These are phyloP conservation scores for Thunnus thynnus DNA, from an alignment of 2,113 vertebrate species.

Conservation along the genomic window DNA sequence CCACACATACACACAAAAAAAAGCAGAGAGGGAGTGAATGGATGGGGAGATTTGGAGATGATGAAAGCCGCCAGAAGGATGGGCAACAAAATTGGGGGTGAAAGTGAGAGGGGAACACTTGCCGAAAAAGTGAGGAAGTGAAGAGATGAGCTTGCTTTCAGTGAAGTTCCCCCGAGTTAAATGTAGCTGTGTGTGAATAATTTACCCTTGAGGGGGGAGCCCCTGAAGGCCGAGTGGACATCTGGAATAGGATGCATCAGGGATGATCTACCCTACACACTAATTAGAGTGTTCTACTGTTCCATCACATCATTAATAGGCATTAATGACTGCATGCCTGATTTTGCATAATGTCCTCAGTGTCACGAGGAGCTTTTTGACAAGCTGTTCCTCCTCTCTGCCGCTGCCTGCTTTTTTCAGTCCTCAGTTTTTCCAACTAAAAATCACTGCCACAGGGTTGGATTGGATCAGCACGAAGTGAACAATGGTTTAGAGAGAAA, in stretches of 20 bases:
- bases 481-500: background rate
- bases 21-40: background rate
- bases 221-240: constrained; percentile 55
- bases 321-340: constrained; percentile 43
- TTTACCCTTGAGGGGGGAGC: constrained; percentile 48
- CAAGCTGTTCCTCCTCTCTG: constrained; percentile 24
- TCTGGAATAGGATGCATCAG: constrained; percentile 50
- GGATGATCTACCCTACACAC: constrained; percentile 27
- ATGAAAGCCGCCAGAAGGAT: constrained; percentile 36
- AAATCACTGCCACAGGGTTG: constrained; percentile 6
- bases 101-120: constrained; percentile 5
- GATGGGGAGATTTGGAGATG: constrained; percentile 22
- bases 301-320: constrained; percentile 47
- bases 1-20: background rate
- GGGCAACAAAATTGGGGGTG: background rate
- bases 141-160: constrained; percentile 22
- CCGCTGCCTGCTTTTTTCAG: background rate
- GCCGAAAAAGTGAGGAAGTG: constrained; percentile 6
- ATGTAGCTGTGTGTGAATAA: constrained; percentile 64
- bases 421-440: background rate
- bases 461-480: too few species aligned
- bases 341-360: constrained; percentile 37
- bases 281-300: constrained; percentile 53
- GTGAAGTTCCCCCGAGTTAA: constrained; percentile 45
- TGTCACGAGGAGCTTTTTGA: constrained; percentile 29